Evolutionary conservation across 2,888 invertebrate species (phyloP).

Genomic region (Dryobota labecula): DNA sequence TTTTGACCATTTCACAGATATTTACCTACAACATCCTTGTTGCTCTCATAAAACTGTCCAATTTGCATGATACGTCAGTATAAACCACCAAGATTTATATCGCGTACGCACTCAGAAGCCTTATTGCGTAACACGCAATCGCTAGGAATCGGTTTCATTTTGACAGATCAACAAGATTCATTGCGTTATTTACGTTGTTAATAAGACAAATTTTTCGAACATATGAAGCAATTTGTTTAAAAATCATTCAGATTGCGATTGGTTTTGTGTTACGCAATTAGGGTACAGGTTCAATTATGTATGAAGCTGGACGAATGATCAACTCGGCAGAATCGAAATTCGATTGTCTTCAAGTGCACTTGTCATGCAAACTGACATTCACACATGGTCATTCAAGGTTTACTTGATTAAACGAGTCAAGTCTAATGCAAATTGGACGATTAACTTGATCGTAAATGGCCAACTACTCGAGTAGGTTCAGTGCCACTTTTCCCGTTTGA

Average conservation of each 20-base stretch:
- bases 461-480: not conserved
- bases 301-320: too few species aligned
- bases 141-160: too few species aligned
- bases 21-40: not conserved
- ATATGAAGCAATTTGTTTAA: too few species aligned
- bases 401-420: not conserved
- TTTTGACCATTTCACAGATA: not conserved
- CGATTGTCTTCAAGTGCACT: not conserved
- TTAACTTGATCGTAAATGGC: conserved; percentile 6
- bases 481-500: not conserved
- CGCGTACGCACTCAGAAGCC: not conserved
- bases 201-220: too few species aligned
- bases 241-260: too few species aligned
- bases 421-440: not conserved
- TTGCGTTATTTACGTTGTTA: too few species aligned
- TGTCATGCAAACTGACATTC: not conserved
- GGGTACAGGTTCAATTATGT: not conserved
- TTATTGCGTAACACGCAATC: too few species aligned
- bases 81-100: conserved; percentile 8
- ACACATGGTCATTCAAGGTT: not conserved
- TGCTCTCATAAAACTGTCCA: too few species aligned
- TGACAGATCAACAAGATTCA: too few species aligned
- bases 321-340: not conserved
- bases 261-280: too few species aligned
- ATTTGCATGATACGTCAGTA: conserved; percentile 9